These are phyloP conservation scores for Pomatorhinus ruficollis DNA, from an alignment of 2,113 vertebrate species.

Conservation along the genomic window DNA sequence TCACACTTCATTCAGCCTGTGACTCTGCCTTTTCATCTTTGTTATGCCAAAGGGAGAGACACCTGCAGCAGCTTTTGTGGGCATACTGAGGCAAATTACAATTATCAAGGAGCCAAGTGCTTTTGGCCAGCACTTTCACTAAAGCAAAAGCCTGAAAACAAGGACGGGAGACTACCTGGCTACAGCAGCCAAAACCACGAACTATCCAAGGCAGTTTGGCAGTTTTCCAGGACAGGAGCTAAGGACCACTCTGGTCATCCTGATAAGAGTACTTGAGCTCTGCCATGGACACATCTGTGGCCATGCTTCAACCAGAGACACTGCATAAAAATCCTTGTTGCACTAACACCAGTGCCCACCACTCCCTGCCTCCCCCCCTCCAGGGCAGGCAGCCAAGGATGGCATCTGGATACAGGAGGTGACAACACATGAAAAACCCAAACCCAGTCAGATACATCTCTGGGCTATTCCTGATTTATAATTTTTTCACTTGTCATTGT, in stretches of 20 bases:
- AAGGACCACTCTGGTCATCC: background rate
- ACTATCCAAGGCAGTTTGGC: background rate
- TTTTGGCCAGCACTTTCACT: background rate
- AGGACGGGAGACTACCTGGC: background rate
- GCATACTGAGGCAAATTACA: background rate
- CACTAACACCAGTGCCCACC: background rate
- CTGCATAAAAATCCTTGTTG: background rate
- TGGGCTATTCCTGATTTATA: background rate
- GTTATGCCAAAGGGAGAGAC: background rate
- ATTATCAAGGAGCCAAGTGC: rapidly evolving
- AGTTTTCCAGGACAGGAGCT: background rate
- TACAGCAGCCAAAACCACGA: background rate
- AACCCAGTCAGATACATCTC: background rate
- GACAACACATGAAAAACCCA: background rate
- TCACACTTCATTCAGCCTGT: background rate
- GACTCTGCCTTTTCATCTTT: background rate
- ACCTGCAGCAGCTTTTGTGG: background rate
- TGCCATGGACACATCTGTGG: background rate
- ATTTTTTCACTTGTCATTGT: background rate
- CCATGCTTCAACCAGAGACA: background rate
- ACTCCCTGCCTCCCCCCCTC: background rate
- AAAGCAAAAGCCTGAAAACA: background rate
- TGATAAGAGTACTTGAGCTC: background rate
- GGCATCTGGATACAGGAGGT: background rate
- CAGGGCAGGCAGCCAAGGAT: rapidly evolving